Evolutionary conservation across 2,888 invertebrate genomes (phyloP), one percentile per base, ranked within the genome.

Genomic region (Euplagia quadripunctaria): DNA sequence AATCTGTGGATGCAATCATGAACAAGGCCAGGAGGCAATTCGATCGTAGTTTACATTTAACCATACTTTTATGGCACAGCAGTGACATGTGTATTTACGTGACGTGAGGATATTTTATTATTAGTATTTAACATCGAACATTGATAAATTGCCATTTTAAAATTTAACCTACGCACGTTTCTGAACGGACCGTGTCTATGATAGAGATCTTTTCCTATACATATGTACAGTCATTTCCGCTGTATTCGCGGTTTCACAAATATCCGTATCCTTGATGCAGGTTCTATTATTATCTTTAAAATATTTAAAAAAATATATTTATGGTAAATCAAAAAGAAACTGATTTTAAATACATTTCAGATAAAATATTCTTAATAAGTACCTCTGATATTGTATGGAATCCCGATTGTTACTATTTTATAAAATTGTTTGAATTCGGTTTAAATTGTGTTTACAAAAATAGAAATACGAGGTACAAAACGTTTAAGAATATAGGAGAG

Each of bases 141-240:
- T 64, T 17, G 7, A 17, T 64, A 43, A 43, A 11, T 12, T 31
- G 61, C 16, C 6, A 12, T 16, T 20, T 55, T 14, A 51, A 41
- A n/a, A 46, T 20, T 16, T 31, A 66, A 46, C n/a, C 14, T 31
- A 64, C 12, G 17, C 71, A 65, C 49, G 80, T 86, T 85, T 87
- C 86, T 73, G 85, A 87, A 88, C 87, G 88, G 75, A 71, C 73
- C 72, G 89, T 91, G 90, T 92, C 92, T 91, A 89, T 92, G 92
- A 85, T 77, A 79, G 61, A 72, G 70, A 79, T 52, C 14, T 79
- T 71, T 68, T 65, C 73, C 71, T 75, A 43, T 74, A 51, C 8
- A 43, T 68, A 74, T 42, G 74, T 78, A 82, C 80, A 86, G 82
- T 89, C 86, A 91, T 83, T 90, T 92, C 91, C 91, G 89, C 71